Conservation (phyloP, 2,888 invertebrate species). For the Conops quadrifasciatus region DNA sequence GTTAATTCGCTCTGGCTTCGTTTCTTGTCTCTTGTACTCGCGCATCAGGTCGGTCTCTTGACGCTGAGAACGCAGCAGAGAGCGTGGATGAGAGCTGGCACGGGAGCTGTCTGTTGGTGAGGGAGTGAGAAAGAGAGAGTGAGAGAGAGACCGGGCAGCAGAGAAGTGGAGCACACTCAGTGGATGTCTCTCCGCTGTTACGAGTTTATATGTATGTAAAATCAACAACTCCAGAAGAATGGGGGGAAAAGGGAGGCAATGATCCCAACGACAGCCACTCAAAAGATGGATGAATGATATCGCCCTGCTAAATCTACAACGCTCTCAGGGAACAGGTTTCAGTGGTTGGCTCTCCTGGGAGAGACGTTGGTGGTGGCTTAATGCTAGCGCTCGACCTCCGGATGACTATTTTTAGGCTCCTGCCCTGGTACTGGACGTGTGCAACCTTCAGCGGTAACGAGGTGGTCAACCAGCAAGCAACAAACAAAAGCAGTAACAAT, state of each 20-base stretch:
- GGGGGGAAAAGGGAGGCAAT: no score
- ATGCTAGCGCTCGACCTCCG: neutral
- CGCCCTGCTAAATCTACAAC: no score
- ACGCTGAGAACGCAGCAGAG: neutral
- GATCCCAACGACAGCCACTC: neutral
- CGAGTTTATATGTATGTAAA: neutral
- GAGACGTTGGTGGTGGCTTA: neutral
- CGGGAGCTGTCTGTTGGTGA: neutral
- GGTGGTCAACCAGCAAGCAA: neutral
- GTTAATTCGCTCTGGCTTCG: constrained; percentile 52
- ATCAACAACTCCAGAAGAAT: constrained; percentile 21
- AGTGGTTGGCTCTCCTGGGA: neutral
- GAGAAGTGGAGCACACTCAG: neutral
- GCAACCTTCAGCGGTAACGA: constrained; percentile 22
- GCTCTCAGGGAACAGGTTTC: constrained; percentile 33
- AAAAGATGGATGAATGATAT: neutral
- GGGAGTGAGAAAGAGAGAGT: neutral
- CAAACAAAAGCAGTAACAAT: constrained; percentile 10
- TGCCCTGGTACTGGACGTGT: neutral
- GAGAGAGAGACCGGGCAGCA: neutral
- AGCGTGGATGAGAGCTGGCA: neutral
- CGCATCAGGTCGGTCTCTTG: neutral
- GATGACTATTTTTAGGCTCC: neutral
- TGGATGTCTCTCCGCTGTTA: neutral
- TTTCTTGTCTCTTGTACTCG: constrained; percentile 1